Evolutionary conservation across 2,797 vertebrate genomes (phyloP).

Genomic region (Hemibagrus guttatus): DNA sequence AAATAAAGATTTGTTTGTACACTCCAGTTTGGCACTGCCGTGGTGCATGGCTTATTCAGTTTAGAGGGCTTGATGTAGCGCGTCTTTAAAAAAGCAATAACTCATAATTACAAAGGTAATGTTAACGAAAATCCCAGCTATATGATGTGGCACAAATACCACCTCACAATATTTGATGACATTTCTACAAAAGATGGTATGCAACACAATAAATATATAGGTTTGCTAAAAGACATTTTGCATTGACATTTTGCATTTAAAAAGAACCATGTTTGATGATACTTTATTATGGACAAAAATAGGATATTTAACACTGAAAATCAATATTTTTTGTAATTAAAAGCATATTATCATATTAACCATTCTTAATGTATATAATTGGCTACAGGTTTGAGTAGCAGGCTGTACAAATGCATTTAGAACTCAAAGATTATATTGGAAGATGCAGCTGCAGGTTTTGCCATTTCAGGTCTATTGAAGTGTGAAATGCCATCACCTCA

Average conservation of each 20-base stretch:
- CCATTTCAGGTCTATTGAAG: conserved; percentile 15
- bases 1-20: not conserved
- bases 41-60: no score
- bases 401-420: not conserved
- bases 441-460: conserved; percentile 24
- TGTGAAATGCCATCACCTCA: conserved; percentile 37
- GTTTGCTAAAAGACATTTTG: not conserved
- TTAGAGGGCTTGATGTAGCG: not conserved
- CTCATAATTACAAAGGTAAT: not conserved
- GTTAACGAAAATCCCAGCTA: not conserved
- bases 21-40: not conserved
- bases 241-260: not conserved
- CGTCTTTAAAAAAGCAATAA: not conserved
- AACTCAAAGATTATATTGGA: not conserved
- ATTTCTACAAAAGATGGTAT: not conserved
- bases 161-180: not conserved
- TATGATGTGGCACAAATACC: not conserved
- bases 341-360: not conserved
- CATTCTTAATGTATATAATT: not conserved
- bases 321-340: not conserved
- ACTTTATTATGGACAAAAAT: not conserved
- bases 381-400: not conserved
- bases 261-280: not conserved
- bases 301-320: not conserved
- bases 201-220: not conserved